Base-by-base conservation (phyloP, 1,140 invertebrate genomes). In the Diachasma alloeum region DNA sequence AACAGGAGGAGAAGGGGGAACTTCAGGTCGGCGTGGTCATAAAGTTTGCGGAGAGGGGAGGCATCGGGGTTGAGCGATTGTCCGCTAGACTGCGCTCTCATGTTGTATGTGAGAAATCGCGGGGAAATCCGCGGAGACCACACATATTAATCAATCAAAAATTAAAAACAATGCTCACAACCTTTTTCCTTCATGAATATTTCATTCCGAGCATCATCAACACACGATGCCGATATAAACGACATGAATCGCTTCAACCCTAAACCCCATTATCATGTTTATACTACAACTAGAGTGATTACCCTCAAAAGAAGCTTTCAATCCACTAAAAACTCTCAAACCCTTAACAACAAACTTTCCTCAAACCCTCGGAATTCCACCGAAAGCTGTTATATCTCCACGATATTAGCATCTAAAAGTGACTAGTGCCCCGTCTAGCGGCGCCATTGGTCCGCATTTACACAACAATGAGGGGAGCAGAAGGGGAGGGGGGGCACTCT, bases 371-470 rank as follows among this genome's bases (percentile, higher is more conserved):
- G 80, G 82, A 86, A 86, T 86, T 85, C 80, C 48, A 53, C 81
- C 79, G 74, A 88, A 88, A 89, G 87, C 85, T 86, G 83, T 84
- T 87, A 72, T 59, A 71, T 66, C 83, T 83, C 78, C 73, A 78
- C 68, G 72, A 80, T 85, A 88, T 89, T 86, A 89, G 83, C 88
- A 89, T 89, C 88, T 88, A 86, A 88, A 88, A 87, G 84, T 84
- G 83, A 82, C 69, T 76, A 83, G 83, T 84, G 77, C 80, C 83
- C 84, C 75, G 81, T 84, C 82, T 87, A 86, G 83, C 84, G 85
- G 85, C 86, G 86, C 84, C 86, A 89, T 89, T 90, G 87, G 85
- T 83, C 82, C 78, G 83, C 83, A 89, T 90, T 90, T 88, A 87
- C 87, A 88, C 87, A 90, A 90, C 86, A 90, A 90, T 90, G 85